These are phyloP conservation scores for Argynnis bischoffii DNA, from an alignment of 2,888 invertebrate genomes.

Conservation along the genomic window DNA sequence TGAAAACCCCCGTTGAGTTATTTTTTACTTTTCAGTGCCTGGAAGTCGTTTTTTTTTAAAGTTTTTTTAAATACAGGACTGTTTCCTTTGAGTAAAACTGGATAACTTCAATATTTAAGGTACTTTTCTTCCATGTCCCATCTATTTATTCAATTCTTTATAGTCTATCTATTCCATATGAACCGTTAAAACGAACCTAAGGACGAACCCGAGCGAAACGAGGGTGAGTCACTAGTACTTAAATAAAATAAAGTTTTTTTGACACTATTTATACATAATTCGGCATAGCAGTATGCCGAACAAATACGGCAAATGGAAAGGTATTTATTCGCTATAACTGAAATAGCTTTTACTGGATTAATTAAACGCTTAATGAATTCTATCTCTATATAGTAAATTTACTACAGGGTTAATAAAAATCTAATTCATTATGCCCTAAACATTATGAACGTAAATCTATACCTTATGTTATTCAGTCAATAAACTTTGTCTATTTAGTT, in stretches of 20 bases:
- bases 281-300: neutral
- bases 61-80: too few relatives aligned
- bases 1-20: too few relatives aligned
- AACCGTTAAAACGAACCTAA: too few relatives aligned
- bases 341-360: constrained; percentile 12
- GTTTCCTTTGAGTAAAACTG: too few relatives aligned
- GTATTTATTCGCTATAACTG: constrained; percentile 2
- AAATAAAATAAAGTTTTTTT: constrained; percentile 1
- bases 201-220: too few relatives aligned
- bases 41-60: too few relatives aligned
- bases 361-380: constrained; percentile 19
- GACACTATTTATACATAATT: neutral
- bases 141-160: too few relatives aligned
- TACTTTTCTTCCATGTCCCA: too few relatives aligned
- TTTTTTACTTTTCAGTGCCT: too few relatives aligned
- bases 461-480: neutral
- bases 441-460: neutral
- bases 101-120: too few relatives aligned
- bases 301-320: constrained; percentile 3
- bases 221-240: too few relatives aligned
- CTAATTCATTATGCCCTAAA: constrained; percentile 3
- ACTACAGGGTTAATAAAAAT: constrained; percentile 1
- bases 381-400: constrained; percentile 20
- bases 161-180: too few relatives aligned
- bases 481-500: neutral